A percentile compares a stretch with the other conserved stretches of the same genome.
Conservation (phyloP, 2,797 vertebrate genomes). For the Pantherophis alleghaniensis region DNA sequence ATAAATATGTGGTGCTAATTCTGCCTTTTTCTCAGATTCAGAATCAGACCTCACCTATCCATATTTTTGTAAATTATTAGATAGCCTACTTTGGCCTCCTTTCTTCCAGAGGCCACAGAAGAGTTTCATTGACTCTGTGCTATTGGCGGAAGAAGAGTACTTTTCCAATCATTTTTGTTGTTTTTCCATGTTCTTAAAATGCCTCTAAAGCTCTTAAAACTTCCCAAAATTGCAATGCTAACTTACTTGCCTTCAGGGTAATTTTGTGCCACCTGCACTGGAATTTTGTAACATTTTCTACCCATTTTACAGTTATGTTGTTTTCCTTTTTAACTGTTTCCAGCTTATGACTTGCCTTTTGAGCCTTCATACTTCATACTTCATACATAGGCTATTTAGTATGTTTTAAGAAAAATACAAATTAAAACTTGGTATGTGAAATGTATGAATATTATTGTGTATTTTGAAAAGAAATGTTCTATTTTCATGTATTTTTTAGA, state of each 20-base stretch:
- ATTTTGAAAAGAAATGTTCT: neutral
- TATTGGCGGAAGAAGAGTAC: neutral
- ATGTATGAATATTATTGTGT: neutral
- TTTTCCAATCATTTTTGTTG: neutral
- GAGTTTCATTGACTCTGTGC: neutral
- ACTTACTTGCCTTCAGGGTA: neutral
- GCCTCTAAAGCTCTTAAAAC: neutral
- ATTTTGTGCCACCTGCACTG: neutral
- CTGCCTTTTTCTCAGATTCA: neutral
- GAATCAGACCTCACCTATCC: neutral
- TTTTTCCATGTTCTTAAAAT: neutral
- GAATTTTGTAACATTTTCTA: neutral
- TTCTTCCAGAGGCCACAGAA: neutral
- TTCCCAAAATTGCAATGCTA: neutral
- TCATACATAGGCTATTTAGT: neutral
- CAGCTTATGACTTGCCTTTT: neutral
- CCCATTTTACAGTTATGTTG: neutral
- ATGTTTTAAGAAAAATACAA: neutral
- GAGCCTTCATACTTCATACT: neutral
- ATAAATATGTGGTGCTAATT: neutral
- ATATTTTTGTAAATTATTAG: neutral
- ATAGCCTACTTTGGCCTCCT: neutral
- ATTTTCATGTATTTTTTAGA: neutral
- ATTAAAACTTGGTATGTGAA: neutral
- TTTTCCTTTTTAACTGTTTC: neutral